Evolutionary conservation across 2,888 invertebrate species (phyloP).

Genomic region (Tanypteryx hageni): DNA sequence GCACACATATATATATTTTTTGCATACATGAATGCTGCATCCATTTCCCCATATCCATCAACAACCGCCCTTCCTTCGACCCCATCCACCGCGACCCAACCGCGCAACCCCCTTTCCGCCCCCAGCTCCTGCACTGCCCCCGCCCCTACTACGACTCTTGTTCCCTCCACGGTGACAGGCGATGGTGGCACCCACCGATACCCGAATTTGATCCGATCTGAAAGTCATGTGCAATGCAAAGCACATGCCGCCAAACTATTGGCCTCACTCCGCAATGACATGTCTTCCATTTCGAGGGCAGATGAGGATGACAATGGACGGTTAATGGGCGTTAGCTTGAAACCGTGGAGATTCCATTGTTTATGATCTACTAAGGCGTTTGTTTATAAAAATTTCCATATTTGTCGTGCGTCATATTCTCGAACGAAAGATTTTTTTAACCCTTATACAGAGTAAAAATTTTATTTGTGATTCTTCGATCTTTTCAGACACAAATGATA

Average conservation of each 20-base stretch:
- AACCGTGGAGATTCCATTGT: background rate
- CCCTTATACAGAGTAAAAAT: too few relatives aligned
- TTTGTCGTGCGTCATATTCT: too few relatives aligned
- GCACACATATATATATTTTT: conserved; percentile 61
- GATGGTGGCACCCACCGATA: conserved; percentile 50
- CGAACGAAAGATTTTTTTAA: too few relatives aligned
- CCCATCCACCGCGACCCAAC: background rate
- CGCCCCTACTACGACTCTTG: background rate
- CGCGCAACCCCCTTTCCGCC: background rate
- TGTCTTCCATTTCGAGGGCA: conserved; percentile 39
- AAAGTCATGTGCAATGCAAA: conserved; percentile 64
- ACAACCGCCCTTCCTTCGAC: background rate
- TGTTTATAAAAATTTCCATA: too few relatives aligned
- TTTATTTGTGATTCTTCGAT: too few relatives aligned
- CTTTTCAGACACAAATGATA: too few relatives aligned
- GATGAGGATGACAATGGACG: conserved; percentile 47
- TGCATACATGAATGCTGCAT: conserved; percentile 62
- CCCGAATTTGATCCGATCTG: conserved; percentile 62
- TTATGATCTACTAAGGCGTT: too few relatives aligned
- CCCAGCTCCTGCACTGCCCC: background rate
- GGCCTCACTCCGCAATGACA: conserved; percentile 59
- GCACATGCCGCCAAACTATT: conserved; percentile 61
- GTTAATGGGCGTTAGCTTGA: conserved; percentile 47
- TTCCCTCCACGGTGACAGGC: conserved; percentile 41
- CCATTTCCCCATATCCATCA: conserved; percentile 24